phyloP scores from a whole-genome alignment of 2,113 vertebrate genomes.

The Theristicus caerulescens region DNA sequence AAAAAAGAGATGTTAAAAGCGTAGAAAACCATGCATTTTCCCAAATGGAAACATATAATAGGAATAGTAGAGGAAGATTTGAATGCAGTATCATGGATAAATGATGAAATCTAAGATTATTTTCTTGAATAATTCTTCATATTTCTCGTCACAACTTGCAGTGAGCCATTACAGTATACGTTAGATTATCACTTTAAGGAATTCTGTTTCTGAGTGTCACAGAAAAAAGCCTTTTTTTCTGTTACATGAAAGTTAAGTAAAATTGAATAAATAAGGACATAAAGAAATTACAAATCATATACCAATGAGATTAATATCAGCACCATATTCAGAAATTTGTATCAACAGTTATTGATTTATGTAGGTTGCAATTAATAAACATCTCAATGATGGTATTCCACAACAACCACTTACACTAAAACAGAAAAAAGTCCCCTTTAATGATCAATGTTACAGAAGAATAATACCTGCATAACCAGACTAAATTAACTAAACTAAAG shows the following conservation, averaged over 20 bases:
- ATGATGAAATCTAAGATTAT: neutral
- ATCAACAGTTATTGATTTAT: neutral
- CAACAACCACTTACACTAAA: neutral
- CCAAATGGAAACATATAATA: neutral
- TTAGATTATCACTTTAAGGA: neutral
- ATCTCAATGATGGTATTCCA: neutral
- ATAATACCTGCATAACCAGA: neutral
- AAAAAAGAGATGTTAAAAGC: too few relatives aligned
- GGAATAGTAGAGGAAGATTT: neutral
- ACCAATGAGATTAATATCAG: neutral
- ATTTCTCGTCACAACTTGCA: neutral
- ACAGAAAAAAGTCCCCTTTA: neutral
- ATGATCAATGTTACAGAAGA: neutral
- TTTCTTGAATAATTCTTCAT: neutral
- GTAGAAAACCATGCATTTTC: neutral
- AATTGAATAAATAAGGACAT: neutral
- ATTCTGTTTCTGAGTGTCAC: neutral
- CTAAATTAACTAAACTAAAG: neutral
- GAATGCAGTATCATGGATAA: neutral
- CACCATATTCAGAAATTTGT: neutral
- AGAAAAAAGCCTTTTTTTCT: neutral
- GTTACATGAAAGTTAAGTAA: neutral
- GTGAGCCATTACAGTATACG: accelerated
- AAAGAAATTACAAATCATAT: neutral
- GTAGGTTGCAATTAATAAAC: neutral